These are phyloP conservation scores for Phoxinus dragarum DNA, from an alignment of 2,797 vertebrate genomes.

Conservation along the genomic window DNA sequence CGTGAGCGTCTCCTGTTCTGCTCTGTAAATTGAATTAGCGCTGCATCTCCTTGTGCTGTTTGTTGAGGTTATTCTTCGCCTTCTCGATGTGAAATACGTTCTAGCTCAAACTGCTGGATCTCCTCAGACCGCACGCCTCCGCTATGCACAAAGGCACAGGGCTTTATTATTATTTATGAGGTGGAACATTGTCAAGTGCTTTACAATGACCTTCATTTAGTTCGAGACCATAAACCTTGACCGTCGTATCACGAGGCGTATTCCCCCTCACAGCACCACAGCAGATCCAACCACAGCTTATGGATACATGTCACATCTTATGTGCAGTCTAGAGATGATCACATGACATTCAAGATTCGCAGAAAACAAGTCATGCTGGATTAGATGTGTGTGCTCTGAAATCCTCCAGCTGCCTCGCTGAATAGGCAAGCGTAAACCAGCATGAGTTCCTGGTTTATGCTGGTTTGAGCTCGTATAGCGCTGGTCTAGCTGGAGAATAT, in stretches of 20 bases:
- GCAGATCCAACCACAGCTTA: conserved; percentile 27
- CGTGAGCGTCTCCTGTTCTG: conserved; percentile 55
- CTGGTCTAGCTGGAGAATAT: neutral
- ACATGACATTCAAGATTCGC: neutral
- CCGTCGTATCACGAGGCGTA: neutral
- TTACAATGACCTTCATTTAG: conserved; percentile 47
- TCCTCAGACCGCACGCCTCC: conserved; percentile 13
- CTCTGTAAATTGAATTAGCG: conserved; percentile 73
- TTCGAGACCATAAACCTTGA: conserved; percentile 38
- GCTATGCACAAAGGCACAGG: conserved; percentile 8
- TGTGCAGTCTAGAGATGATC: neutral
- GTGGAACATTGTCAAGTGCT: conserved; percentile 41
- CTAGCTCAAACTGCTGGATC: conserved; percentile 22
- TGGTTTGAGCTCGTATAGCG: neutral
- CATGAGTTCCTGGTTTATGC: neutral
- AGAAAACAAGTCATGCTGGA: neutral
- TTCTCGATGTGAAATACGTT: conserved; percentile 56
- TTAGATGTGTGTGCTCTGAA: neutral
- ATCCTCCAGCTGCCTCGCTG: neutral
- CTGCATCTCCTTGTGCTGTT: conserved; percentile 28
- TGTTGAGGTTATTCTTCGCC: neutral
- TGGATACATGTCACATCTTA: conserved; percentile 29
- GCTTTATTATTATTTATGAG: conserved; percentile 48
- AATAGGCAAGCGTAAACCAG: neutral
- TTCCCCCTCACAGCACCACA: neutral